These are phyloP conservation scores for Peromyscus californicus DNA, from an alignment of 2,113 vertebrate genomes.

Conservation along the genomic window DNA sequence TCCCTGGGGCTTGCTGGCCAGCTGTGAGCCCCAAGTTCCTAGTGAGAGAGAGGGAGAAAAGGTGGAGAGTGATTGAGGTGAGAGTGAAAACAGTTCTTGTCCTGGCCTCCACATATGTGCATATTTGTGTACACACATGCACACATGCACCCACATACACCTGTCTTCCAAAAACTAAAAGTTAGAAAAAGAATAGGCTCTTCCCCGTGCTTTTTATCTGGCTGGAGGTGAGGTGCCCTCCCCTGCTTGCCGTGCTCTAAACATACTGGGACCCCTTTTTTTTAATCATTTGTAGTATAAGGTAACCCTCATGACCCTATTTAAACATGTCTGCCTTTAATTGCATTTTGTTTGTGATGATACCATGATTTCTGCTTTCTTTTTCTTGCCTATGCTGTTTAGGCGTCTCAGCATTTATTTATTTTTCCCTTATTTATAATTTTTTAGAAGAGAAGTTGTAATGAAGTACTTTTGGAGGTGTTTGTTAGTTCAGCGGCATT, in stretches of 20 bases:
- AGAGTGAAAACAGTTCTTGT: too few species aligned
- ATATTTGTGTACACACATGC: too few species aligned
- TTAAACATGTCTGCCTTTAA: not conserved
- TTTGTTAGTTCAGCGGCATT: not conserved
- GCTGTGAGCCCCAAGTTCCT: not conserved
- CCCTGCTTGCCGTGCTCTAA: not conserved
- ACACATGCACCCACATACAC: not conserved
- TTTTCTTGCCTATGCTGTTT: not conserved
- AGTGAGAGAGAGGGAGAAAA: not conserved
- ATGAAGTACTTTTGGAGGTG: fast-evolving
- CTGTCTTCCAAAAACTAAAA: not conserved
- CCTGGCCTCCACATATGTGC: not conserved
- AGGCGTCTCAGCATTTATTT: not conserved
- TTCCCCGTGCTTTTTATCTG: not conserved
- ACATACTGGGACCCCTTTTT: fast-evolving
- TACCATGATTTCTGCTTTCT: not conserved
- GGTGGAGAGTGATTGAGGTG: not conserved
- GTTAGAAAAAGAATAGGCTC: not conserved
- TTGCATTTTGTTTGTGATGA: not conserved
- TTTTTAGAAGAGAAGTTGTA: not conserved
- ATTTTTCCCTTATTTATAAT: too few species aligned
- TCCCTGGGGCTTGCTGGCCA: not conserved
- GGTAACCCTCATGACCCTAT: not conserved
- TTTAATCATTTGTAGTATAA: not conserved
- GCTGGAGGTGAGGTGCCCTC: not conserved